These are phyloP conservation scores for Hylyphantes graminicola DNA, from an alignment of 1,140 invertebrate species.

Conservation along the genomic window DNA sequence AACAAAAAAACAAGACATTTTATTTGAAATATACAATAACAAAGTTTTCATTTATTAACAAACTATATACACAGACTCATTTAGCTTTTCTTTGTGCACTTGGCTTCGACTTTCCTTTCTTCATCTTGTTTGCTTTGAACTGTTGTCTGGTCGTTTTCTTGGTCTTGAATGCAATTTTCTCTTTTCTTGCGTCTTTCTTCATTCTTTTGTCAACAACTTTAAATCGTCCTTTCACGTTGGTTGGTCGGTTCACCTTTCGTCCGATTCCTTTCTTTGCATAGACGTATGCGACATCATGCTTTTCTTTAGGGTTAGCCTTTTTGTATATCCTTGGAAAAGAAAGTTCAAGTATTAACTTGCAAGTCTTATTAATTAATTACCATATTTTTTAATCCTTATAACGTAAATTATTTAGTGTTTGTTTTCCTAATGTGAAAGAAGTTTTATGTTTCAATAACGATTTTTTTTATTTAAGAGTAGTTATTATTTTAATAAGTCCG, in stretches of 20 bases:
- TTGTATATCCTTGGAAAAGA: slow-evolving; percentile 83
- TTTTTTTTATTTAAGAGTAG: too few species aligned
- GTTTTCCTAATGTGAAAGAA: too few species aligned
- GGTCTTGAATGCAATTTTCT: slow-evolving; percentile 19
- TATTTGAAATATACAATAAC: too few species aligned
- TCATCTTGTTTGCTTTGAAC: slow-evolving; percentile 3
- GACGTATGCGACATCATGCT: slow-evolving; percentile 92
- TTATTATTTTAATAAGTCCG: too few species aligned
- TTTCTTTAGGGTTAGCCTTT: slow-evolving; percentile 79
- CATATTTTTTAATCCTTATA: too few species aligned
- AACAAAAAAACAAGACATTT: too few species aligned
- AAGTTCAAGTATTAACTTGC: slow-evolving; percentile 3
- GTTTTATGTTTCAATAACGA: neutral
- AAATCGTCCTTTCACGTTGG: slow-evolving; percentile 90
- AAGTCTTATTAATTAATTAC: too few species aligned
- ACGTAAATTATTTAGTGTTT: too few species aligned
- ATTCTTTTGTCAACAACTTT: slow-evolving; percentile 94
- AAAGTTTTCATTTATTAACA: slow-evolving; percentile 3
- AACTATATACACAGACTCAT: slow-evolving; percentile 19
- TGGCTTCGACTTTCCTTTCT: slow-evolving; percentile 5
- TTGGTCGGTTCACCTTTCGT: slow-evolving; percentile 81
- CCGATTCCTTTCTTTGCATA: slow-evolving; percentile 90
- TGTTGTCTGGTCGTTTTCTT: slow-evolving; percentile 15
- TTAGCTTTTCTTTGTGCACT: slow-evolving; percentile 8
- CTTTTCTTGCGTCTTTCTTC: slow-evolving; percentile 83